Conservation (phyloP, 92 coral and sea anemone species). For the Hydrozoanthus gracilis region DNA sequence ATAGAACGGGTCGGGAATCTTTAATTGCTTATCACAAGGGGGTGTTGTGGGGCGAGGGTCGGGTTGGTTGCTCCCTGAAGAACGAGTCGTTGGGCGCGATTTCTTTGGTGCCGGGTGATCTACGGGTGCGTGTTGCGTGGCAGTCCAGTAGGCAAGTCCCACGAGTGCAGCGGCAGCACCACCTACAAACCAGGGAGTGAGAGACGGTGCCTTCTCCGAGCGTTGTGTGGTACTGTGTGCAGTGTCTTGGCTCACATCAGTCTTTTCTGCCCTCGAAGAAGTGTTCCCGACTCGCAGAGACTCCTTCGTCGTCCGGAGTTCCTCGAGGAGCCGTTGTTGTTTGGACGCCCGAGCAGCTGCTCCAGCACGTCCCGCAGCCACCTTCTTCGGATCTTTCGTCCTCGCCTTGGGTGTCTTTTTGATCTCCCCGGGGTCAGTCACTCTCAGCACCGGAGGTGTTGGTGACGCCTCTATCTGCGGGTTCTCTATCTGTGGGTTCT, state of each 20-base stretch:
- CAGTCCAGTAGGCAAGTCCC: conserved; percentile 3
- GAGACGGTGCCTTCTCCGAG: not conserved
- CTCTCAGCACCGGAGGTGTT: conserved; percentile 2
- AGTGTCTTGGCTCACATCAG: not conserved
- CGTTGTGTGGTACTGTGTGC: not conserved
- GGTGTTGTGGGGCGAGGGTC: conserved; percentile 4
- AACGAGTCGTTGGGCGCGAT: not conserved
- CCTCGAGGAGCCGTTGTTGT: conserved; percentile 1
- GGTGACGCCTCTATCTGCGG: conserved; percentile 13
- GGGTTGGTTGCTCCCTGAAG: not conserved
- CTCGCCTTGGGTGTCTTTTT: not conserved
- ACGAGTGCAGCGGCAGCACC: conserved; percentile 8
- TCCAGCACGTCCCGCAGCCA: conserved; percentile 10
- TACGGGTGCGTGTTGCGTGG: conserved; percentile 22
- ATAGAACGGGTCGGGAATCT: conserved; percentile 10
- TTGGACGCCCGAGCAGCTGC: not conserved
- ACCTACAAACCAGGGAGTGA: conserved; percentile 1
- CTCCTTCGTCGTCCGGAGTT: conserved; percentile 22
- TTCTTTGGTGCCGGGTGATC: conserved; percentile 9
- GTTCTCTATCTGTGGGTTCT: no score
- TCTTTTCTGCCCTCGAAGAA: not conserved
- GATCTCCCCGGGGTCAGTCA: conserved; percentile 20
- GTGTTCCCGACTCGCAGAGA: conserved; percentile 23
- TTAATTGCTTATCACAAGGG: conserved; percentile 3
- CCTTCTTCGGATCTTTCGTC: not conserved